These are phyloP conservation scores for Phlogophora meticulosa DNA, from an alignment of 2,888 invertebrate genomes.

Conservation along the genomic window DNA sequence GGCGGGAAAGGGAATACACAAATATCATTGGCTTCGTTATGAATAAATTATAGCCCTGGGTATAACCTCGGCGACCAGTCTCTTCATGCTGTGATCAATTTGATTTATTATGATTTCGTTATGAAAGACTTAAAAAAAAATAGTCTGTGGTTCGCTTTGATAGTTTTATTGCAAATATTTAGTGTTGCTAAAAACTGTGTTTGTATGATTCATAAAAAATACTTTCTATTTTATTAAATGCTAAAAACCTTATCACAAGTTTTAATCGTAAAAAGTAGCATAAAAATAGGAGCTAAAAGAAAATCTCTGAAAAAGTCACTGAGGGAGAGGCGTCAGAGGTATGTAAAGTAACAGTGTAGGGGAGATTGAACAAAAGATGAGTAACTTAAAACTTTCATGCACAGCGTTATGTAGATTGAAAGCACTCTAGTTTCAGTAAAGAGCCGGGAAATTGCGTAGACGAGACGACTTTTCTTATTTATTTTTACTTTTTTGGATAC, in stretches of 20 bases:
- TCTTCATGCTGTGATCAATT: constrained; percentile 70
- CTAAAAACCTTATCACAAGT: constrained; percentile 15
- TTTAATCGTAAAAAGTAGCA: no score
- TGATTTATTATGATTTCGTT: constrained; percentile 63
- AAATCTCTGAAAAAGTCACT: constrained; percentile 52
- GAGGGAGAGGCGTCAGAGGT: constrained; percentile 53
- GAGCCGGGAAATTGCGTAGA: constrained; percentile 42
- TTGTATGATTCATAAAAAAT: no score
- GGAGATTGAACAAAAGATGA: constrained; percentile 67
- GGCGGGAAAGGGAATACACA: constrained; percentile 84
- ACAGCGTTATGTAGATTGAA: constrained; percentile 57
- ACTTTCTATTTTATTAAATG: constrained; percentile 20
- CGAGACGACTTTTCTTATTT: constrained; percentile 32
- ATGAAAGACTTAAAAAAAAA: constrained; percentile 28
- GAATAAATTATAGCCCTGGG: constrained; percentile 75
- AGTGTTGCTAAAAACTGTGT: no score
- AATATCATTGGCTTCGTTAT: constrained; percentile 80
- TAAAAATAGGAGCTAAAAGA: constrained; percentile 28
- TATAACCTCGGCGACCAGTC: constrained; percentile 69
- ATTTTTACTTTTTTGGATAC: constrained; percentile 7
- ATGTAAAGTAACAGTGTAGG: constrained; percentile 58
- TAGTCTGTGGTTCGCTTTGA: constrained; percentile 8
- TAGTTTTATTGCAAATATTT: constrained; percentile 17
- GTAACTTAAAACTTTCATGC: constrained; percentile 62
- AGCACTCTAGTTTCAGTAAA: constrained; percentile 50